Conservation (phyloP, 2,113 vertebrate species). For the Ascaphus truei region DNA sequence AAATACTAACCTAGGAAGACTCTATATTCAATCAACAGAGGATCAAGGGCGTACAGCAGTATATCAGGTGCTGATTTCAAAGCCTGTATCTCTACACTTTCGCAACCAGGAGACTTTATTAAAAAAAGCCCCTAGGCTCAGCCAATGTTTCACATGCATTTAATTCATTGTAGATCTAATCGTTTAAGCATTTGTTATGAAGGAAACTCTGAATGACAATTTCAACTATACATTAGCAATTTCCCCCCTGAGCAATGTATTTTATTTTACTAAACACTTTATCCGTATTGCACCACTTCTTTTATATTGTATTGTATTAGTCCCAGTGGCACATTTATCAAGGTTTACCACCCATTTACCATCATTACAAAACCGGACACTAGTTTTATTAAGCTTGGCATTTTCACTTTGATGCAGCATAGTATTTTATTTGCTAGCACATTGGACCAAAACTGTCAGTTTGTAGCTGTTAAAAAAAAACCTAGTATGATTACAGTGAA, state of each 20-base stretch:
- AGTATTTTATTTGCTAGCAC: not conserved
- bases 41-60: too few species aligned
- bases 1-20: too few species aligned
- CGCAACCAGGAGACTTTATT: too few species aligned
- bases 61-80: too few species aligned
- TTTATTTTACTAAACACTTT: slow-evolving; percentile 33
- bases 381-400: slow-evolving; percentile 21
- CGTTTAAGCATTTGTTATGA: not conserved
- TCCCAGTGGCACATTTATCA: slow-evolving; percentile 23
- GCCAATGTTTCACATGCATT: not conserved
- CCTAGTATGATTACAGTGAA: not conserved
- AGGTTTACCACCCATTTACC: slow-evolving; percentile 27
- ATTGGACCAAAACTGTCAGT: not conserved
- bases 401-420: not conserved
- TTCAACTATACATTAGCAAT: slow-evolving; percentile 3
- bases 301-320: slow-evolving; percentile 24
- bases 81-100: too few species aligned
- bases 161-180: not conserved
- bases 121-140: too few species aligned
- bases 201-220: slow-evolving; percentile 7
- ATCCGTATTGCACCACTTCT: slow-evolving; percentile 10
- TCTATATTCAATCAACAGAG: too few species aligned
- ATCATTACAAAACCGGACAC: slow-evolving; percentile 7
- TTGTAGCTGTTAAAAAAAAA: too few species aligned
- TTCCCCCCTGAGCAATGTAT: slow-evolving; percentile 18